These are phyloP conservation scores for Centropristis striata DNA, from an alignment of 2,113 vertebrate genomes.

Conservation along the genomic window DNA sequence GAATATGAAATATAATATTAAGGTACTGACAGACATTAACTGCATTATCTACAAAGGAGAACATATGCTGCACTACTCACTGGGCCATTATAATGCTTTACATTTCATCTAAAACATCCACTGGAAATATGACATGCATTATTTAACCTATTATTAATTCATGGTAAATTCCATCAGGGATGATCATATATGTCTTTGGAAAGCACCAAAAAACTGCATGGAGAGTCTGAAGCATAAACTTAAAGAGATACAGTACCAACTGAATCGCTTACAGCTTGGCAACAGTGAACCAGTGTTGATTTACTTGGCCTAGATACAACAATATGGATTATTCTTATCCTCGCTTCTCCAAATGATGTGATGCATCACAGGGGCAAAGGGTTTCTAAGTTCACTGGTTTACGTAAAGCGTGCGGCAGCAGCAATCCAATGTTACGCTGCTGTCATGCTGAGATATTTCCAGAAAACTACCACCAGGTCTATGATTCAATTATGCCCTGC, in stretches of 20 bases:
- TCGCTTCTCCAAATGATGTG: conserved; percentile 40
- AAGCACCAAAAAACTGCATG: conserved; percentile 41
- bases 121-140: conserved; percentile 66
- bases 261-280: conserved; percentile 55
- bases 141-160: conserved; percentile 76
- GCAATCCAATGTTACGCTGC: conserved; percentile 40
- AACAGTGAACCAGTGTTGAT: conserved; percentile 66
- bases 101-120: conserved; percentile 60
- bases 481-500: conserved; percentile 40
- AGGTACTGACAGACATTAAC: conserved; percentile 31
- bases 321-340: conserved; percentile 77
- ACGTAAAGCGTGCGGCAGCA: conserved; percentile 50
- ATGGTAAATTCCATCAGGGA: conserved; percentile 58
- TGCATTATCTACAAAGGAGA: conserved; percentile 38
- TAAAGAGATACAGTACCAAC: conserved; percentile 35
- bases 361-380: conserved; percentile 58
- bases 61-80: conserved; percentile 30
- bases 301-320: conserved; percentile 80
- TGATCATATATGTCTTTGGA: conserved; percentile 65
- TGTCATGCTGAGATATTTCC: conserved; percentile 32
- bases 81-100: conserved; percentile 28
- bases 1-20: conserved; percentile 4
- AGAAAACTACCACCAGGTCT: conserved; percentile 31
- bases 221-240: conserved; percentile 48
- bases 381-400: conserved; percentile 66